Percentiles rank a stretch among this genome's conserved stretches.
Conservation (phyloP, 2,888 invertebrate species). For the Colostygia pectinataria region DNA sequence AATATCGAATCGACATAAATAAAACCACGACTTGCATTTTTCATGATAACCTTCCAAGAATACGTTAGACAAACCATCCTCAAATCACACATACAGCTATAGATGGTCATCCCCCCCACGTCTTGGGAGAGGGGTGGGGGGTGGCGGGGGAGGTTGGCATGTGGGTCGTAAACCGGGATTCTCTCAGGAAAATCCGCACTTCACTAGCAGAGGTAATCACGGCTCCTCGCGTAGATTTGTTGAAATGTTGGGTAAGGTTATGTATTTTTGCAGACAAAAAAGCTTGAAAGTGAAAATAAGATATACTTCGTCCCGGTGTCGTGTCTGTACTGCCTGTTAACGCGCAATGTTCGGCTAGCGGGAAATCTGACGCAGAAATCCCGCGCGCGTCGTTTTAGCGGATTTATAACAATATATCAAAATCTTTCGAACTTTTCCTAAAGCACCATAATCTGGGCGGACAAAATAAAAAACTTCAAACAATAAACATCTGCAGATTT, state of each 20-base stretch:
- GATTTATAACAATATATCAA: too few relatives aligned
- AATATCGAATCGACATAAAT: background rate
- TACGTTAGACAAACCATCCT: constrained; percentile 36
- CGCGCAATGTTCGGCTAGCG: too few relatives aligned
- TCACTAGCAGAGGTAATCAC: constrained; percentile 75
- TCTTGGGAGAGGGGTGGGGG: constrained; percentile 32
- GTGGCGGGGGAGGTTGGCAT: constrained; percentile 43
- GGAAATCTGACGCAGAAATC: too few relatives aligned
- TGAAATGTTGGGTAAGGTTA: constrained; percentile 49
- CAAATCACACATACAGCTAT: constrained; percentile 45
- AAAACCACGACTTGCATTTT: constrained; percentile 13
- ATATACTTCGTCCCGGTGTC: too few relatives aligned
- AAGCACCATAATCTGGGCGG: too few relatives aligned
- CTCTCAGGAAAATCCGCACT: constrained; percentile 73
- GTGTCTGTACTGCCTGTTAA: too few relatives aligned
- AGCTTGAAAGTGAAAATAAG: background rate
- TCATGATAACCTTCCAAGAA: constrained; percentile 14
- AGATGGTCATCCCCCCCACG: constrained; percentile 52
- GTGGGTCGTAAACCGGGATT: constrained; percentile 75
- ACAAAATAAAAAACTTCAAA: too few relatives aligned
- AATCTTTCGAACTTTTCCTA: too few relatives aligned
- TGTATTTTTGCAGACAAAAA: constrained; percentile 29
- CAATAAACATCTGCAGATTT: too few relatives aligned
- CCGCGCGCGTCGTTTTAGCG: too few relatives aligned
- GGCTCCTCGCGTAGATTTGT: constrained; percentile 59